Evolutionary conservation across 2,113 vertebrate species (phyloP).

Genomic region (Terrapene triunguis): DNA sequence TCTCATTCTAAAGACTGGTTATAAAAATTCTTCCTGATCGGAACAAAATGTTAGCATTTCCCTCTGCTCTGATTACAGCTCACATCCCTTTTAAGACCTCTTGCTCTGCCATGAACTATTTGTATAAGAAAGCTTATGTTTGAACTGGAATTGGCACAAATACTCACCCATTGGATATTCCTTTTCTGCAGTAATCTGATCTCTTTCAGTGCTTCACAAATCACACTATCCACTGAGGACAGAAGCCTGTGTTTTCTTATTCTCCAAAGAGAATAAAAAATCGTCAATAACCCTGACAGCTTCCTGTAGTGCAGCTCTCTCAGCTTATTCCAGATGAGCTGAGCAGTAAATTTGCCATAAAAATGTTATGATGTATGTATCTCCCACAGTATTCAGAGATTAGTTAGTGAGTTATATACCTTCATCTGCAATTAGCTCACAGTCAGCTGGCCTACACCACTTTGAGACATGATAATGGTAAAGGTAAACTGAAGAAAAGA

Average conservation of each 20-base stretch:
- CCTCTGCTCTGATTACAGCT: conserved; percentile 56
- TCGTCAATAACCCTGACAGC: conserved; percentile 66
- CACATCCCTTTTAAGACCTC: conserved; percentile 35
- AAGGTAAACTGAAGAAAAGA: not conserved
- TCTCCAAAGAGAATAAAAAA: conserved; percentile 68
- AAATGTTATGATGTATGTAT: conserved; percentile 69
- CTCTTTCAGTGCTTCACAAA: conserved; percentile 69
- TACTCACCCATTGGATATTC: conserved; percentile 67
- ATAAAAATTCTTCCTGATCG: conserved; percentile 48
- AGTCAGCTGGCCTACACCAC: not conserved
- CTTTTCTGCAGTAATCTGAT: conserved; percentile 71
- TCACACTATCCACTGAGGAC: conserved; percentile 55
- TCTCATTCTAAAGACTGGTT: conserved; percentile 62
- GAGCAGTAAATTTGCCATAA: conserved; percentile 70
- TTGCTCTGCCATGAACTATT: conserved; percentile 56
- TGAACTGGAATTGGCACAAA: conserved; percentile 73
- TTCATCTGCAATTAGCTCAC: conserved; percentile 16
- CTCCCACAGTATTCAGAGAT: conserved; percentile 58
- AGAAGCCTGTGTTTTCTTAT: conserved; percentile 60
- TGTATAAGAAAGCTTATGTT: conserved; percentile 62
- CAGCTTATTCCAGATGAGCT: conserved; percentile 61
- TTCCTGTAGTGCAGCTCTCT: conserved; percentile 46
- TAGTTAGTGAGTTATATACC: conserved; percentile 38
- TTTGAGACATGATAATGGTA: not conserved
- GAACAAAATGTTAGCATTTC: conserved; percentile 45